These are phyloP conservation scores for Tragopan temminckii DNA, from an alignment of 2,797 vertebrate species.

Conservation along the genomic window DNA sequence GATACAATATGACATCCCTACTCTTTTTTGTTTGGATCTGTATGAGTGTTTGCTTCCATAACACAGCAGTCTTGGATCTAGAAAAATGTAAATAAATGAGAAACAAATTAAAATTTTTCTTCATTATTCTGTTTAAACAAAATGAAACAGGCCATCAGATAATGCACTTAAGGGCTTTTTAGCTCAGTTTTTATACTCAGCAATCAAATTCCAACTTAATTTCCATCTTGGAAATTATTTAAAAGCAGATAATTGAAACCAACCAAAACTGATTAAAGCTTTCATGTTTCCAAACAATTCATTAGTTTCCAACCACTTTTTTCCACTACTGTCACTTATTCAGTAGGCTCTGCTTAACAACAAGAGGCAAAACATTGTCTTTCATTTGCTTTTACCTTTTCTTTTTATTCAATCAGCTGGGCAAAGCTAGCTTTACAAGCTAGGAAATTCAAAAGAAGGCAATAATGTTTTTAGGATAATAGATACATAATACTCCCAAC, in stretches of 20 bases:
- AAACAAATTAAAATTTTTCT: not conserved
- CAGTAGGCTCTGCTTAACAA: not conserved
- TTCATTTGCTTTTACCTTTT: not conserved
- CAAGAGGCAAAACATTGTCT: not conserved
- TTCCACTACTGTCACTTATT: not conserved
- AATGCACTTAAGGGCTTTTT: not conserved
- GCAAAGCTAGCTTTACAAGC: not conserved
- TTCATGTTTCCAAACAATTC: not conserved
- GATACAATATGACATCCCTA: conserved; percentile 56
- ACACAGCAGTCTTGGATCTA: conserved; percentile 71
- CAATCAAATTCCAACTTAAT: not conserved
- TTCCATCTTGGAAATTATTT: not conserved
- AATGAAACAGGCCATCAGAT: not conserved
- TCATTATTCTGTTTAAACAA: not conserved
- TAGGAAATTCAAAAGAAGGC: not conserved
- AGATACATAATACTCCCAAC: not conserved
- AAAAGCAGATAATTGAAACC: not conserved
- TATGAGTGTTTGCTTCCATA: conserved; percentile 39
- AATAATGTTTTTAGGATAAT: fast-evolving
- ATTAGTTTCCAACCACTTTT: not conserved
- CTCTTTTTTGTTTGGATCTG: conserved; percentile 60
- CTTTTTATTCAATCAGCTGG: not conserved
- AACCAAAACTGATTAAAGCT: not conserved
- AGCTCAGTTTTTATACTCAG: not conserved
- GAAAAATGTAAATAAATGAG: conserved; percentile 34